These are phyloP conservation scores for Helicoverpa armigera DNA, from an alignment of 1,140 invertebrate species.

Conservation along the genomic window DNA sequence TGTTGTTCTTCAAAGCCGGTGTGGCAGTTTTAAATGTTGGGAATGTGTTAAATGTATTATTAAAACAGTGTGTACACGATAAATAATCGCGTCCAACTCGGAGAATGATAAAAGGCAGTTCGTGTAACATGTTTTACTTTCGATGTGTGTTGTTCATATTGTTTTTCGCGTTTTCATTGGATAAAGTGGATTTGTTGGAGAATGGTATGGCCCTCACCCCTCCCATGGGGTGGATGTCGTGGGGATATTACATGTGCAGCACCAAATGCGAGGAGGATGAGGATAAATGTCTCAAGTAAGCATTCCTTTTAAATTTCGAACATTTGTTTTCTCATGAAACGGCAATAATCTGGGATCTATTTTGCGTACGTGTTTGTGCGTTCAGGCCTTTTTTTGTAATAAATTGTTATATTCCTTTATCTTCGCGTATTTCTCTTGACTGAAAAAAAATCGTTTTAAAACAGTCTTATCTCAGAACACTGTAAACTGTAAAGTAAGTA, in stretches of 20 bases:
- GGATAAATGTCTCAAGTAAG: conserved; percentile 89
- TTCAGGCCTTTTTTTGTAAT: neutral
- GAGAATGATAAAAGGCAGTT: conserved; percentile 4
- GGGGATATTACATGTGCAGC: conserved; percentile 91
- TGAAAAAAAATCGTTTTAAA: neutral
- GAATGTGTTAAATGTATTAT: neutral
- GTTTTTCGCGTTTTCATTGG: conserved; percentile 46
- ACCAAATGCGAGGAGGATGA: conserved; percentile 89
- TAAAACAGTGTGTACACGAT: neutral
- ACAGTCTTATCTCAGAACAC: too few species aligned
- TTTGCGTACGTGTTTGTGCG: neutral
- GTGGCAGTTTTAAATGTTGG: conserved; percentile 21
- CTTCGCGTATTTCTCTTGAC: neutral
- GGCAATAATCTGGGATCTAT: neutral
- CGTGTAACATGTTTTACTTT: conserved; percentile 31
- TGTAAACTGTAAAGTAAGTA: too few species aligned
- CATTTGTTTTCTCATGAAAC: conserved; percentile 6
- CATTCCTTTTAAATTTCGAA: conserved; percentile 41
- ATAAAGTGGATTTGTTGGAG: conserved; percentile 86
- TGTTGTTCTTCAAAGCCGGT: neutral
- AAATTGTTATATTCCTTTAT: too few species aligned
- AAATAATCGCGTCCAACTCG: neutral
- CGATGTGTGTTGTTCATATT: conserved; percentile 44
- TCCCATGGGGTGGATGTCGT: conserved; percentile 94
- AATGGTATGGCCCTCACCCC: conserved; percentile 94